phyloP scores from a whole-genome alignment of 2,113 vertebrate species.

The Isichthys henryi region DNA sequence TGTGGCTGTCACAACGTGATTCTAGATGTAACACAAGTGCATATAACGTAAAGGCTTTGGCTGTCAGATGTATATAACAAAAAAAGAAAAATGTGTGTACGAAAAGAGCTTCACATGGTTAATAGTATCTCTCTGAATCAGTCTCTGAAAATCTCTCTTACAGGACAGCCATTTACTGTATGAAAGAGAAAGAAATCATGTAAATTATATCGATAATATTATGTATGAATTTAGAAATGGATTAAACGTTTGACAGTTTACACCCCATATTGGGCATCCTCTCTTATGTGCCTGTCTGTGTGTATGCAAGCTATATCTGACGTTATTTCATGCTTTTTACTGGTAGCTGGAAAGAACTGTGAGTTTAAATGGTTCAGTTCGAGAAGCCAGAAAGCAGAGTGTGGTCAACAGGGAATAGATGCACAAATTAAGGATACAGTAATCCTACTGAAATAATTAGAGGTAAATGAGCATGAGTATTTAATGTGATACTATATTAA shows the following conservation, averaged over 20 bases:
- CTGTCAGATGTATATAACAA: not conserved
- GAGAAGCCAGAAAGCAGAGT: not conserved
- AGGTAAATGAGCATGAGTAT: not conserved
- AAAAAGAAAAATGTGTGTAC: not conserved
- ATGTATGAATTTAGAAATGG: not conserved
- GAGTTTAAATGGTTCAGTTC: not conserved
- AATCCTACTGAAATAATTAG: not conserved
- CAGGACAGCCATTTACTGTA: not conserved
- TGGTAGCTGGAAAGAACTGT: not conserved
- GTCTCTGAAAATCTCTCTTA: not conserved
- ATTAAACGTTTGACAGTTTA: not conserved
- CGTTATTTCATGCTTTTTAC: not conserved
- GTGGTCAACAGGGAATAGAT: not conserved
- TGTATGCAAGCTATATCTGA: not conserved
- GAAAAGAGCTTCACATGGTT: not conserved
- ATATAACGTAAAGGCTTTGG: not conserved
- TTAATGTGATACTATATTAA: not conserved
- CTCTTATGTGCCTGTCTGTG: not conserved
- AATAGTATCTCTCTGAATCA: not conserved
- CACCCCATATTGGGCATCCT: not conserved
- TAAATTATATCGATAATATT: not conserved
- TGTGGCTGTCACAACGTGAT: not conserved
- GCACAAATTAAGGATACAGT: not conserved
- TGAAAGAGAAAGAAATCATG: not conserved
- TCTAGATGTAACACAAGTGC: not conserved